Evolutionary conservation across 2,113 vertebrate genomes (phyloP), one percentile per base, ranked within the genome.

Genomic region (Porphyrio hochstetteri): DNA sequence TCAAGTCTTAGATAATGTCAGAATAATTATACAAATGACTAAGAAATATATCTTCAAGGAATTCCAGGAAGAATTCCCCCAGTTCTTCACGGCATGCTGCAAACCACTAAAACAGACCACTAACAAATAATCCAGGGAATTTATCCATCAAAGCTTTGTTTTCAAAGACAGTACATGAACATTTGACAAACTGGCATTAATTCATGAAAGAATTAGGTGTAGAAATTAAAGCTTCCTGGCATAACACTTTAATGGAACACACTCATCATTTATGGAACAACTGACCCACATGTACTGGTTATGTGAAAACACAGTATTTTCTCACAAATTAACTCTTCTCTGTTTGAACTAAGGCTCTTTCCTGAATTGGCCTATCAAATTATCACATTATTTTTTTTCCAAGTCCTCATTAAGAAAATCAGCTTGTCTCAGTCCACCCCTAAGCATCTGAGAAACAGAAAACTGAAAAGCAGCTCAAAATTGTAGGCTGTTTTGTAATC

Each of bases 221-320:
- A 97, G 81, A 95, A 91, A 95, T 93, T 75, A 75, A 93, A 85
- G 23, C 68, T 95, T 85, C 71, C 74, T 93, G 63, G 88, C 59
- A 82, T 71, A 81, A 70, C 64, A 64, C 16, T 90, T 86, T 42
- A 69, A 84, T 59, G 70, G 91, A 86, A 92, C 11, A 60, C 44
- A 63, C 15, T 87, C 72, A 77, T 85, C 2, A 0, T 90, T 96
- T 93, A 69, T 64, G 92, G 82, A 92, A 76, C 38, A 94, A 82
- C 67, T 94, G 87, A 91, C 52, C 76, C 82, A 72, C 52, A 56
- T 40, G 31, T 57, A 69, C 85, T 75, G 35, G 28, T 82, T 93
- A 85, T 40, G 60, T 50, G 61, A 91, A 93, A 93, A 85, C 59
- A 77, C n/a, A 15, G 31, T 55, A 46, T 90, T 94, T 95, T 78